These are phyloP conservation scores for Hybognathus amarus DNA, from an alignment of 2,797 vertebrate genomes.

Conservation along the genomic window DNA sequence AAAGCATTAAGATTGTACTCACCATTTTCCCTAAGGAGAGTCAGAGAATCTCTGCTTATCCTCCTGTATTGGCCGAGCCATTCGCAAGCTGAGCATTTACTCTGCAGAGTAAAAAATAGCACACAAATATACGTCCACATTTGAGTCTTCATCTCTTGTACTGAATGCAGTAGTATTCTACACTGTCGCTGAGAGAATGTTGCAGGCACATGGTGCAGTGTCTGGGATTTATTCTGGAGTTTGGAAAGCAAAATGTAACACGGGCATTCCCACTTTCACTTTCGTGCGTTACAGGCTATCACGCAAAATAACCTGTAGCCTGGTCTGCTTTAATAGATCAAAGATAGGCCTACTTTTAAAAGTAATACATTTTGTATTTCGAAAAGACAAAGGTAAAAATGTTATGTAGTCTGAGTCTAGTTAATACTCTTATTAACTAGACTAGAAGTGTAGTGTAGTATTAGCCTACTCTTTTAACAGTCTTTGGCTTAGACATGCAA, in stretches of 20 bases:
- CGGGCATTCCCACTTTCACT: neutral
- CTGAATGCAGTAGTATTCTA: neutral
- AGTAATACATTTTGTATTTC: too few relatives aligned
- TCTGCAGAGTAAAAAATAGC: conserved; percentile 22
- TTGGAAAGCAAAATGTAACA: conserved; percentile 52
- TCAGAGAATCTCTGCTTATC: neutral
- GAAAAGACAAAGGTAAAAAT: neutral
- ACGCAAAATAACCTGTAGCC: neutral
- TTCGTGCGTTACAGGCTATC: neutral
- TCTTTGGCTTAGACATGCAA: neutral
- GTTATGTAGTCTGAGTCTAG: too few relatives aligned
- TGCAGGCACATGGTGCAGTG: conserved; percentile 23
- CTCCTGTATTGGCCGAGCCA: conserved; percentile 38
- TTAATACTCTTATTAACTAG: too few relatives aligned
- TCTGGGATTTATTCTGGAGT: conserved; percentile 26
- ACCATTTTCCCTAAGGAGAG: conserved; percentile 37
- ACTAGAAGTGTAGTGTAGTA: too few relatives aligned
- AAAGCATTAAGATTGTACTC: neutral
- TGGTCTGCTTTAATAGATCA: neutral
- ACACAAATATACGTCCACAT: conserved; percentile 37
- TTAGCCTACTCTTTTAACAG: neutral
- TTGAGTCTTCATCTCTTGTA: conserved; percentile 23
- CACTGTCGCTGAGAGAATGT: neutral
- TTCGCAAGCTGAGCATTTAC: conserved; percentile 28
- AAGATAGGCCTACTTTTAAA: neutral